phyloP scores from a whole-genome alignment of 2,797 vertebrate species.

The Discoglossus pictus region DNA sequence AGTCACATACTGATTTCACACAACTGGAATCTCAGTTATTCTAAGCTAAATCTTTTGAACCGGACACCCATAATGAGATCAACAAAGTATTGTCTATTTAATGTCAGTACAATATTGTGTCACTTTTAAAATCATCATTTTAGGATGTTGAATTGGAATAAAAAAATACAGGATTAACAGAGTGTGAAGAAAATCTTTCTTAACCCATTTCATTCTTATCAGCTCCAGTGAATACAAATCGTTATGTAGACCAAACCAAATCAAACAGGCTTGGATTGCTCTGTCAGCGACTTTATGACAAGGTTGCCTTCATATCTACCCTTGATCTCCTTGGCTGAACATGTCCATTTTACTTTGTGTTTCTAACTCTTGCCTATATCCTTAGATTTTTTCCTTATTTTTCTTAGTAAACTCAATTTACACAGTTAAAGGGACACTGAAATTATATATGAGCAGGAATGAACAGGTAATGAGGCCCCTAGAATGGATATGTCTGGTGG shows the following conservation, averaged over 20 bases:
- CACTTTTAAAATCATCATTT: slow-evolving; percentile 26
- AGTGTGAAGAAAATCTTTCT: slow-evolving; percentile 41
- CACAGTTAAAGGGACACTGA: no score
- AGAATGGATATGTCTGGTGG: no score
- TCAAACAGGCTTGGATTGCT: slow-evolving; percentile 23
- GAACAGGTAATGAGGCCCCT: no score
- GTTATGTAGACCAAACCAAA: slow-evolving; percentile 16
- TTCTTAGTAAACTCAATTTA: no score
- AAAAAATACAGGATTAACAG: slow-evolving; percentile 31
- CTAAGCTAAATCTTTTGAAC: slow-evolving; percentile 17
- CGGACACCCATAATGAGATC: slow-evolving; percentile 21
- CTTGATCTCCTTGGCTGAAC: slow-evolving; percentile 46
- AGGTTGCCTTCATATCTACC: slow-evolving; percentile 41
- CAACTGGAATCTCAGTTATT: slow-evolving; percentile 21
- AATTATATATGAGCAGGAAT: no score
- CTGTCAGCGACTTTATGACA: slow-evolving; percentile 33
- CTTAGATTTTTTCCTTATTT: slow-evolving; percentile 14
- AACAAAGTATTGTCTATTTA: slow-evolving; percentile 25
- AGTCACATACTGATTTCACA: slow-evolving; percentile 12
- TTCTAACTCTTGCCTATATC: slow-evolving; percentile 4
- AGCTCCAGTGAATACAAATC: slow-evolving; percentile 33
- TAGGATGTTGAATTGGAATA: slow-evolving; percentile 12
- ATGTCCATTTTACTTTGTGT: slow-evolving; percentile 44
- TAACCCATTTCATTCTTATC: slow-evolving; percentile 42
- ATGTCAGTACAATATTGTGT: slow-evolving; percentile 20